Evolutionary conservation across 1,140 invertebrate genomes (phyloP).

Genomic region (Oscheius sp.): DNA sequence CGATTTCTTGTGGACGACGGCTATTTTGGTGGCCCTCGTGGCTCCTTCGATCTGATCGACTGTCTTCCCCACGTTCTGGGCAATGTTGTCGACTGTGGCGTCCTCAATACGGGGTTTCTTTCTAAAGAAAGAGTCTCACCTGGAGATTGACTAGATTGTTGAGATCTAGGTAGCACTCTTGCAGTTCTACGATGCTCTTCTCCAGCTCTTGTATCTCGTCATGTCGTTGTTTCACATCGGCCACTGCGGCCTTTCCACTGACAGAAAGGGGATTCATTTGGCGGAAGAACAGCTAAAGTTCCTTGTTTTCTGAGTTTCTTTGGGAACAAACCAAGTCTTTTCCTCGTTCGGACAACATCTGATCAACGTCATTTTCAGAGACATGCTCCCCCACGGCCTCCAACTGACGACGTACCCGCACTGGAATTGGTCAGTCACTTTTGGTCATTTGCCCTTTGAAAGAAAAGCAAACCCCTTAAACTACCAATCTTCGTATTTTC

Average conservation of each 20-base stretch:
- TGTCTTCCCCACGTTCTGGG: slow-evolving; percentile 11
- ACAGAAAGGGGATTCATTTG: slow-evolving; percentile 24
- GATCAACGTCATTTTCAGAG: slow-evolving; percentile 11
- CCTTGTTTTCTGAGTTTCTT: neutral
- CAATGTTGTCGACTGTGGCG: slow-evolving; percentile 15
- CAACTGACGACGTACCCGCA: slow-evolving; percentile 21
- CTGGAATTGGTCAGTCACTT: neutral
- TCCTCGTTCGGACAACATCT: slow-evolving; percentile 14
- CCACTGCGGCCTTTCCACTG: slow-evolving; percentile 17
- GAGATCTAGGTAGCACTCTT: slow-evolving; percentile 20
- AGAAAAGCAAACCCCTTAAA: too few species aligned
- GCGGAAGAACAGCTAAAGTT: slow-evolving; percentile 27
- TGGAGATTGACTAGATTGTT: slow-evolving; percentile 12
- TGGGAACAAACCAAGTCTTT: neutral
- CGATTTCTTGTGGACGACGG: slow-evolving; percentile 21
- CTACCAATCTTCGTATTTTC: too few species aligned
- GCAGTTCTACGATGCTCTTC: slow-evolving; percentile 18
- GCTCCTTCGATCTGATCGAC: slow-evolving; percentile 5
- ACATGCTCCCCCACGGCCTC: slow-evolving; percentile 23
- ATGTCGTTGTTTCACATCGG: slow-evolving; percentile 30
- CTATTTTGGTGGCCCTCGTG: neutral
- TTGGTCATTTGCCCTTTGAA: too few species aligned
- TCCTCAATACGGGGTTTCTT: neutral
- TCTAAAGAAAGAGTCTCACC: neutral
- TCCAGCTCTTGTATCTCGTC: slow-evolving; percentile 23